These are phyloP conservation scores for Palythoa heliodiscus DNA, from an alignment of 92 coral and sea anemone genomes.

Conservation along the genomic window DNA sequence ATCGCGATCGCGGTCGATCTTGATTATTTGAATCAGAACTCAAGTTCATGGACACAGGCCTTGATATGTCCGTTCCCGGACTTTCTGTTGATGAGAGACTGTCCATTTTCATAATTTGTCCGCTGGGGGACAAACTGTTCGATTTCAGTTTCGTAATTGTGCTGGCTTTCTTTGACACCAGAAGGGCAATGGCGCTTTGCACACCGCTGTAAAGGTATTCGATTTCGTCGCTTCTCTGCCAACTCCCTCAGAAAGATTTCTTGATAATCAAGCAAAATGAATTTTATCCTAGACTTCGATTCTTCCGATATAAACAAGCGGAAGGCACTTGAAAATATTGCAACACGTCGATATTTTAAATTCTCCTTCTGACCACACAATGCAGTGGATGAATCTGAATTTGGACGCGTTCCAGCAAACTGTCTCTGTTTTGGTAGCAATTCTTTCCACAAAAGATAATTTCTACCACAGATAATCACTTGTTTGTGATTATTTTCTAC, in stretches of 20 bases:
- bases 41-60: constrained; percentile 32
- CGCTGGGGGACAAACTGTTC: constrained; percentile 21
- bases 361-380: constrained; percentile 12
- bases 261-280: background rate
- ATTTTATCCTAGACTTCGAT: background rate
- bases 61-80: constrained; percentile 17
- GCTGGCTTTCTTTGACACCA: background rate
- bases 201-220: background rate
- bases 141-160: constrained; percentile 15
- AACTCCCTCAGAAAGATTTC: background rate
- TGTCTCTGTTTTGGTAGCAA: background rate
- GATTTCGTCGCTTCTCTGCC: background rate
- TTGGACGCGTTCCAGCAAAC: constrained; percentile 39
- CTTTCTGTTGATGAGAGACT: constrained; percentile 20
- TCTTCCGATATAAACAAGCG: constrained; percentile 24
- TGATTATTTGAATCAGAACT: constrained; percentile 36
- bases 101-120: constrained; percentile 41
- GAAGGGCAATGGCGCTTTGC: constrained; percentile 14
- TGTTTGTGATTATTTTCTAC: background rate
- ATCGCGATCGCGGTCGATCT: constrained; percentile 21
- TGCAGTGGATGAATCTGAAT: background rate
- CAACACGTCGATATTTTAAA: background rate
- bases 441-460: background rate
- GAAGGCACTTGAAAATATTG: background rate
- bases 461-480: background rate